Base-by-base conservation (phyloP, 2,113 vertebrate species). In the Zosterops pallidus region DNA sequence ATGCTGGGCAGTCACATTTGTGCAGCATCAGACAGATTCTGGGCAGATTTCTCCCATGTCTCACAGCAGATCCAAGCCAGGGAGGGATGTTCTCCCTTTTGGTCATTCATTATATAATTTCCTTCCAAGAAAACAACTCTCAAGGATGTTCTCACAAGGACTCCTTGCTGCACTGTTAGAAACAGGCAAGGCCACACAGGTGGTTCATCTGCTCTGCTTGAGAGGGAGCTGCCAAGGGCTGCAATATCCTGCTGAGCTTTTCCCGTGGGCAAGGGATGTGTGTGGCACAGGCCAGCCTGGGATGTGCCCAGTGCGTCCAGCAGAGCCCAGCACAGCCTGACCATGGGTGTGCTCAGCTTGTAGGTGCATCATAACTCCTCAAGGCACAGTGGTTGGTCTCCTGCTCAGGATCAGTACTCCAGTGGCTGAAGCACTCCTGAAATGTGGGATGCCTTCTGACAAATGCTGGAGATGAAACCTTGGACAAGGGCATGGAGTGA, bases 221-320 rank as follows among this genome's bases (percentile, higher is more conserved):
- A 42, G 31, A 23, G 71, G 71, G 49, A 70, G 71, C 56, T 83
- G 56, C 63, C 22, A 5, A 9, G 41, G 31, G 23, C 75, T 75
- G 10, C 35, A 11, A 7, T 17, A 12, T 33, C 52, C 44, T 15
- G 53, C 42, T 55, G 29, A 14, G 42, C 5, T 31, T 75, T 59
- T 41, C 49, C 55, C 60, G 28, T 9, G 24, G 49, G 21, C 11
- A 5, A 0, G 22, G 75, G 19, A 26, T 1, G 8, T 31, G 59
- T 52, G 41, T 11, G 0, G 31, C 41, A 22, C 37, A 69, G 75
- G 60, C 20, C 60, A 39, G 50, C 18, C 44, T 39, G 56, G 63
- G 63, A 55, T 33, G 71, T 33, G 35, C 33, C 15, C 9, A 14
- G n/a, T 5, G 3, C 0, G 0, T 14, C 24, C 47, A 29, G 69